Evolutionary conservation across 2,888 invertebrate species (phyloP).

Genomic region (Thymelicus lineola): DNA sequence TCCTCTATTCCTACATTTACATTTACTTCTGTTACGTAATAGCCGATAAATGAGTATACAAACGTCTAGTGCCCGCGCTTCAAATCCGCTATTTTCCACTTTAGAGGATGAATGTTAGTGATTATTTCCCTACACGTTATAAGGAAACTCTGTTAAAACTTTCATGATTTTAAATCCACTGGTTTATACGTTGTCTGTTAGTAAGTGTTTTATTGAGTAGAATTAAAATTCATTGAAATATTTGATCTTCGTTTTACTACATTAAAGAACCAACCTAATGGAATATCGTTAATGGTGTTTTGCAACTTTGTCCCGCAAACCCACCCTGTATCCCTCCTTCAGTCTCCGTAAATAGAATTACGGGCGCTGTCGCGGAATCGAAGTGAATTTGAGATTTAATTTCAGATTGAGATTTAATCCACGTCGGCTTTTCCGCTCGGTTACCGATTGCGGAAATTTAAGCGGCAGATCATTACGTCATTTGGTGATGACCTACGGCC

Average conservation of each 20-base stretch:
- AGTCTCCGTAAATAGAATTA: constrained; percentile 1
- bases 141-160: too few species aligned
- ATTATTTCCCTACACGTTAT: too few species aligned
- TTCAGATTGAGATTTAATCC: constrained; percentile 14
- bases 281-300: not conserved
- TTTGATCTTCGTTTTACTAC: not conserved
- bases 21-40: too few species aligned
- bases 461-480: not conserved
- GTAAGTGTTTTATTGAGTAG: too few species aligned
- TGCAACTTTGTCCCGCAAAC: not conserved
- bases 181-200: too few species aligned
- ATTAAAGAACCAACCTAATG: not conserved
- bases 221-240: too few species aligned
- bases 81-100: too few species aligned
- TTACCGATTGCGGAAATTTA: constrained; percentile 5
- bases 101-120: too few species aligned
- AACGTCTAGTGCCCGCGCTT: too few species aligned
- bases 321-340: not conserved
- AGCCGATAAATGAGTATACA: too few species aligned
- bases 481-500: not conserved
- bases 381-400: constrained; percentile 14
- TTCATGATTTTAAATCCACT: too few species aligned
- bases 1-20: too few species aligned
- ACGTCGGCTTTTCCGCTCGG: not conserved
- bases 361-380: not conserved